A percentile compares a stretch with the other conserved stretches of the same genome.
These are phyloP conservation scores for Archips crataeganus DNA, from an alignment of 2,888 invertebrate genomes.

Conservation along the genomic window DNA sequence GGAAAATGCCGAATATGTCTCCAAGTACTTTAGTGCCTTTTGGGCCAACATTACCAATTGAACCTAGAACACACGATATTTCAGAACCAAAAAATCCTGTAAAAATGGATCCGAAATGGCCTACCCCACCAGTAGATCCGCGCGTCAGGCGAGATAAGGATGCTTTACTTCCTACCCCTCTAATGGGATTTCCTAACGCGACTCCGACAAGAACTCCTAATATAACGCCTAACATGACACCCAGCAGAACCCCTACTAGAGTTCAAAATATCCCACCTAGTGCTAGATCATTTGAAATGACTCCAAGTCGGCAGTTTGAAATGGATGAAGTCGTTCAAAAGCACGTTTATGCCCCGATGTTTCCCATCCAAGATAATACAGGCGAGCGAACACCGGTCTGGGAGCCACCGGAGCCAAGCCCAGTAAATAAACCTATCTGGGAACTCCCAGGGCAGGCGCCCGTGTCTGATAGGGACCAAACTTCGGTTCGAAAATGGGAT, in stretches of 20 bases:
- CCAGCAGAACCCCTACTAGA: conserved; percentile 46
- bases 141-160: conserved; percentile 62
- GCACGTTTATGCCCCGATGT: conserved; percentile 72
- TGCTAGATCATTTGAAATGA: conserved; percentile 62
- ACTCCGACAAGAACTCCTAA: conserved; percentile 44
- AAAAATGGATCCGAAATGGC: conserved; percentile 45
- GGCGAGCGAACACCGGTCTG: conserved; percentile 51
- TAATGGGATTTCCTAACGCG: conserved; percentile 44
- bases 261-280: conserved; percentile 51
- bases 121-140: conserved; percentile 57
- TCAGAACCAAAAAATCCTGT: conserved; percentile 46
- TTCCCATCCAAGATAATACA: conserved; percentile 53
- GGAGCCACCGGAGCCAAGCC: conserved; percentile 45
- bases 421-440: conserved; percentile 36
- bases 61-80: conserved; percentile 32
- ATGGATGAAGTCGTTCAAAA: conserved; percentile 57
- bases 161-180: conserved; percentile 13
- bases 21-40: conserved; percentile 34
- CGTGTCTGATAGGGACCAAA: conserved; percentile 38
- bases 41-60: conserved; percentile 18
- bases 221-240: conserved; percentile 47
- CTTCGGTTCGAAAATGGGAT: conserved; percentile 48
- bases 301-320: conserved; percentile 61
- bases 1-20: conserved; percentile 57
- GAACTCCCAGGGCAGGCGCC: conserved; percentile 40